Evolutionary conservation across 2,113 vertebrate species (phyloP), one percentile per base, ranked within the genome.

Genomic region (Ctenodactylus gundi): DNA sequence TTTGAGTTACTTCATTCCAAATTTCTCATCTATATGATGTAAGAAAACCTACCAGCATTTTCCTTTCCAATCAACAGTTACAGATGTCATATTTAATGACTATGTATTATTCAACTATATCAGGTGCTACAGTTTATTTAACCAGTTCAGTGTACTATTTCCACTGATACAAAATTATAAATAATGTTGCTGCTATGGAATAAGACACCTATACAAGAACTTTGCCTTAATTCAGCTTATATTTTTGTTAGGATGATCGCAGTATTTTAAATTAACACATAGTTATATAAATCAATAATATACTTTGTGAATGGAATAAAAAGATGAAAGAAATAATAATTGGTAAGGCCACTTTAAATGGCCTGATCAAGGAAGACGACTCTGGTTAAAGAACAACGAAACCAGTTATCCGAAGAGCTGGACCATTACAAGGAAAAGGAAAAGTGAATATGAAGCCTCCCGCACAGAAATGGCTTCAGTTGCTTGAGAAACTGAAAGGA

Each of bases 1-100:
- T 82, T 51, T 51, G 53, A 29, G 12, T 25, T 70, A 83, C 55
- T 68, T n/a, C 20, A 55, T 85, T 67, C 57, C 68, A 36, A 95
- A 84, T 53, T 76, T 96, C 57, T 95, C 23, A 91, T 29, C 18
- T 72, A 11, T 44, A n/a, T 57, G 20, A 94, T 55, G 0, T 41
- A 68, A 73, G 6, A 68, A 81, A 62, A 46, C 17, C 14, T 4
- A 34, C 15, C 21, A 14, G 55, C 27, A 21, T 46, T 49, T 51
- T 86, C 70, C 7, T 67, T 87, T n/a, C 36, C 23, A 84, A n/a
- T 94, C 36, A 90, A 5, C 64, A 20, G 86, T 53, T 75, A 55
- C 25, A 96, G 31, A 34, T 81, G n/a, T 82, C n/a, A 85, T 78
- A 88, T 82, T 62, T 70, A 77, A 88, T 88, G 53, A 25, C 23